Evolutionary conservation across 1,140 invertebrate genomes (phyloP).

Genomic region (Lasioglossum baleicum): DNA sequence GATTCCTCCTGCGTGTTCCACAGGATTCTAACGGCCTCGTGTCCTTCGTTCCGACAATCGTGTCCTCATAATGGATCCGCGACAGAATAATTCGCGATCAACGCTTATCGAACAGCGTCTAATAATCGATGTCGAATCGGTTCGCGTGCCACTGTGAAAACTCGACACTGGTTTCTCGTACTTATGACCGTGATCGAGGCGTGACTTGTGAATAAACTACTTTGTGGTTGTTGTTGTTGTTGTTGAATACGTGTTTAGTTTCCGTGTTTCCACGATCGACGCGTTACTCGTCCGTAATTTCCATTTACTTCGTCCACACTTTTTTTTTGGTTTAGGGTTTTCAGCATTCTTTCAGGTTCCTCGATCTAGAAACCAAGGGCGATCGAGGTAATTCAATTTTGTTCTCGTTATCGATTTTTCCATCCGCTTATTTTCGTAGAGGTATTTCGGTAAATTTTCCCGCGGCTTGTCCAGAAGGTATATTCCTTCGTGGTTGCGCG

Average conservation of each 20-base stretch:
- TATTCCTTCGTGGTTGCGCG: slow-evolving; percentile 14
- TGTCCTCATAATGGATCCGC: slow-evolving; percentile 3
- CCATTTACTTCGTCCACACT: background rate
- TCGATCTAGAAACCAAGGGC: background rate
- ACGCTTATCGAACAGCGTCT: slow-evolving; percentile 5
- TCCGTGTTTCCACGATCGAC: background rate
- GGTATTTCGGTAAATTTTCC: background rate
- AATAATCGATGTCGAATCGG: slow-evolving; percentile 15
- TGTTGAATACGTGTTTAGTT: background rate
- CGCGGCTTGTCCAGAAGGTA: background rate
- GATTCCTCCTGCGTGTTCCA: background rate
- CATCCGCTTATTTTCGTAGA: background rate
- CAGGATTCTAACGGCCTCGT: background rate
- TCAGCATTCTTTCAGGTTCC: slow-evolving; percentile 37
- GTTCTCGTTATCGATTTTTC: background rate
- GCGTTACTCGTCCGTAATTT: background rate
- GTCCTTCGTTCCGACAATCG: background rate
- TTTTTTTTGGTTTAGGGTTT: slow-evolving; percentile 25
- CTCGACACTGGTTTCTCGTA: slow-evolving; percentile 16
- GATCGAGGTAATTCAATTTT: slow-evolving; percentile 20
- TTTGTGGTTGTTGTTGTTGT: background rate
- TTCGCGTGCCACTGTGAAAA: slow-evolving; percentile 43
- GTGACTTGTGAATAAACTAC: slow-evolving; percentile 23
- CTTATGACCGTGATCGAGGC: slow-evolving; percentile 33
- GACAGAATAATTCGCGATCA: slow-evolving; percentile 18